Evolutionary conservation across 2,113 vertebrate genomes (phyloP), one percentile per base, ranked within the genome.

Genomic region (Gambusia holbrooki): DNA sequence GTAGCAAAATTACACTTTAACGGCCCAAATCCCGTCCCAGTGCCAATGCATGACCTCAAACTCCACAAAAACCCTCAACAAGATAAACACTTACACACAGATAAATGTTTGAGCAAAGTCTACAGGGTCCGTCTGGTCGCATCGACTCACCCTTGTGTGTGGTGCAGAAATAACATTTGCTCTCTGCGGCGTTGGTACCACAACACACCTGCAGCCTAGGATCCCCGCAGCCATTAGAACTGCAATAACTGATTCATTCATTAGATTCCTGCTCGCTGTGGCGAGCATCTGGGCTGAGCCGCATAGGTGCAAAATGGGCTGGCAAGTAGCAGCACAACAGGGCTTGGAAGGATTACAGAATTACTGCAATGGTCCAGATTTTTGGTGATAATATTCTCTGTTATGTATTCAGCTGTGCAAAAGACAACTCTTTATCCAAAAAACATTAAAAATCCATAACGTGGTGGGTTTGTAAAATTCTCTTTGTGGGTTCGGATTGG

Each of bases 91-190:
- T 9, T 61, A 30, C 25, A 32, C 62, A 54, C 14, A 71, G 33
- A 74, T 30, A 73, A 32, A 19, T 87, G 68, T 82, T 80, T 78
- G 84, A 68, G 37, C 37, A 74, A 66, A 30, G 79, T 76, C 75
- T 27, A 29, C 15, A 35, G 77, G 74, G 84, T 80, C 77, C 58
- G 37, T 75, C 29, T 58, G 74, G 75, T 77, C 74, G 73, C 85
- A 79, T 86, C 90, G 86, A 88, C 80, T 84, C 74, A 81, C 80
- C 73, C 67, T 28, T 65, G 80, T 79, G 80, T 82, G 80, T 84
- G 74, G 64, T 51, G 4, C 71, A 85, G 77, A 71, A 74, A 82
- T 85, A 90, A 90, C 83, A 90, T 91, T 89, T 89, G 80, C 74
- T 83, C 74, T 82, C 71, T 77, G 37, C 61, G 65, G 70, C 71